These are phyloP conservation scores for Dendrophyllia cribrosa DNA, from an alignment of 64 coral and sea anemone species.

Conservation along the genomic window DNA sequence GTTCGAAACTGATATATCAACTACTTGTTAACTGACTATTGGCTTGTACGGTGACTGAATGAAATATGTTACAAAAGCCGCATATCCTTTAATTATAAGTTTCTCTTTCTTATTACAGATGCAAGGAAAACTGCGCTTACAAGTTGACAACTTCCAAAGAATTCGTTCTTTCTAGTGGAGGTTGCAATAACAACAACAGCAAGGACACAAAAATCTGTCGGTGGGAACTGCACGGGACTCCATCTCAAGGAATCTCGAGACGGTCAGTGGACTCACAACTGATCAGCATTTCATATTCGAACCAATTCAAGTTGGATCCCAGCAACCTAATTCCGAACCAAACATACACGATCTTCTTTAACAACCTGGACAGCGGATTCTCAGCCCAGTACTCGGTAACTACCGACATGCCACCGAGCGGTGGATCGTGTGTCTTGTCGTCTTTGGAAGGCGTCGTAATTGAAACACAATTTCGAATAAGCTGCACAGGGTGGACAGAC, in stretches of 20 bases:
- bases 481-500: conserved; percentile 55
- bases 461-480: conserved; percentile 57
- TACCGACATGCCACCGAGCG: conserved; percentile 41
- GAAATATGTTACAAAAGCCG: too few relatives aligned
- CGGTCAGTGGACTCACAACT: background rate
- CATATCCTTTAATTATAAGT: background rate
- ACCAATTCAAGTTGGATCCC: conserved; percentile 23
- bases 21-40: background rate
- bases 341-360: conserved; percentile 33
- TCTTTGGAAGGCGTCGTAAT: conserved; percentile 28
- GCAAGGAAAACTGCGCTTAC: conserved; percentile 42
- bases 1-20: too few relatives aligned
- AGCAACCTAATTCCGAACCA: conserved; percentile 14
- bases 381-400: conserved; percentile 1
- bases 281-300: conserved; percentile 5
- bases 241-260: background rate
- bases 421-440: conserved; percentile 49
- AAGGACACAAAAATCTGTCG: background rate
- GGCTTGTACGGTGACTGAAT: too few relatives aligned
- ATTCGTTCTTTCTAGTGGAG: conserved; percentile 1
- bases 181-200: conserved; percentile 25
- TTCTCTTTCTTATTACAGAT: conserved; percentile 11
- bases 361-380: background rate
- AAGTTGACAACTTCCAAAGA: conserved; percentile 28
- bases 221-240: conserved; percentile 39